These are phyloP conservation scores for Ondatra zibethicus DNA, from an alignment of 2,113 vertebrate species.

Conservation along the genomic window DNA sequence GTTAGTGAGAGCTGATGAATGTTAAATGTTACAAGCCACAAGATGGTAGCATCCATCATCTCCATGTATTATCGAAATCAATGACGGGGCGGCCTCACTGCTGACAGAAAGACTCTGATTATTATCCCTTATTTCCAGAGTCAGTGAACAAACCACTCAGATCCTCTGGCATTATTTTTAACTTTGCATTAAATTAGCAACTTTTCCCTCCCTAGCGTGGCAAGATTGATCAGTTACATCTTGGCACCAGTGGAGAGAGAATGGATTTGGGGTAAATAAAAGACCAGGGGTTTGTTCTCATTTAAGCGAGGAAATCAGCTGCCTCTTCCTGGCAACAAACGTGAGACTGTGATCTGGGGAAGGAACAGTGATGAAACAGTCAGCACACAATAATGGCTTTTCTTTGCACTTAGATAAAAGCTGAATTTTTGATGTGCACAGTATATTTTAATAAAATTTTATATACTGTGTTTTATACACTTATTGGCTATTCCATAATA, in stretches of 20 bases:
- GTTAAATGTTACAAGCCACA: constrained; percentile 89
- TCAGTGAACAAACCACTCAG: constrained; percentile 86
- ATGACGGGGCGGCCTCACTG: constrained; percentile 93
- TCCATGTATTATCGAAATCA: constrained; percentile 93
- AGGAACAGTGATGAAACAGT: constrained; percentile 87
- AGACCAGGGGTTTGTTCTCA: constrained; percentile 68
- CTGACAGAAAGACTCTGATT: constrained; percentile 96
- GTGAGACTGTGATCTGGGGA: constrained; percentile 87
- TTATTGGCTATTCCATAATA: constrained; percentile 98
- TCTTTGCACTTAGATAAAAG: constrained; percentile 91
- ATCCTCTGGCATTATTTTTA: constrained; percentile 87
- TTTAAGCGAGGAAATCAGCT: constrained; percentile 78
- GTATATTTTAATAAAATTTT: constrained; percentile 98
- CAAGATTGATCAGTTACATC: constrained; percentile 86
- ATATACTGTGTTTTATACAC: constrained; percentile 99
- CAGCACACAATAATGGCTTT: constrained; percentile 89
- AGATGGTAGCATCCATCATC: constrained; percentile 92
- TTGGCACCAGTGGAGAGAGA: constrained; percentile 79
- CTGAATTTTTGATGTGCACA: constrained; percentile 90
- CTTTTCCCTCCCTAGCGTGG: constrained; percentile 82
- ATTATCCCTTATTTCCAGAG: constrained; percentile 92
- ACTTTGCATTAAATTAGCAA: constrained; percentile 93
- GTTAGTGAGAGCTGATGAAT: constrained; percentile 90
- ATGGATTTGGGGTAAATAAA: constrained; percentile 72
- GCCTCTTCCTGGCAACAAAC: constrained; percentile 86